Evolutionary conservation across 2,797 vertebrate species (phyloP), one percentile per base, ranked within the genome.

Genomic region (Enteromius paludinosus): DNA sequence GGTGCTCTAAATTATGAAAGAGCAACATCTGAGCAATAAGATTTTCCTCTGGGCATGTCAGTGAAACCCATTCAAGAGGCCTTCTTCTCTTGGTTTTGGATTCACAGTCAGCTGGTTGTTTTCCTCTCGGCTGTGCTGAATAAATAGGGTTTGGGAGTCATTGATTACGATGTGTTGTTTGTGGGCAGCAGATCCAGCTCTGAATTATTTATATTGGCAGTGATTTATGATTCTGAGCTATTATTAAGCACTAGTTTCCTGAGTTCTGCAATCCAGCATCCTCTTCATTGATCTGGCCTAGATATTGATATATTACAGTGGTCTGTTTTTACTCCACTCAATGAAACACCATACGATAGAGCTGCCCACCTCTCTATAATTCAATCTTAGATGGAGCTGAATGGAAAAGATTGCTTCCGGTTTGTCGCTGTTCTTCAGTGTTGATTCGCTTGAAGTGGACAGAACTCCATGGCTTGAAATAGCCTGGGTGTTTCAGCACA

Each of bases 201-300:
- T 87, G 79, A 84, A 30, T 91, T 90, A 89, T 85, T 90, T 86
- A 89, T 14, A 64, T 83, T 85, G 88, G 87, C 89, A 86, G 61
- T 91, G 92, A 93, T 92, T 89, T 90, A 92, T 91, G 90, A 86
- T 82, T 75, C 14, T 6, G 65, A 59, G 74, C 82, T 86, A 86
- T 87, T 89, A 85, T 88, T 86, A 88, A 85, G 76, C 75, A 11
- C 80, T 79, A 79, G 87, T 86, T 89, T 91, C 92, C 89, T 70
- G 74, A 87, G 70, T 84, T 89, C 65, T 79, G 88, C 90, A 91
- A 93, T 91, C 87, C 89, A 90, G 91, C 92, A 87, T 84, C 78
- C 85, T 89, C 87, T 87, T 89, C 87, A 94, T 94, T 91, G 92
- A 93, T 93, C 89, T 83, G 84, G 81, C 72, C 87, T 85, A 47